Evolutionary conservation across 2,113 vertebrate species (phyloP).

Genomic region (Sterrhoptilus dennistouni): DNA sequence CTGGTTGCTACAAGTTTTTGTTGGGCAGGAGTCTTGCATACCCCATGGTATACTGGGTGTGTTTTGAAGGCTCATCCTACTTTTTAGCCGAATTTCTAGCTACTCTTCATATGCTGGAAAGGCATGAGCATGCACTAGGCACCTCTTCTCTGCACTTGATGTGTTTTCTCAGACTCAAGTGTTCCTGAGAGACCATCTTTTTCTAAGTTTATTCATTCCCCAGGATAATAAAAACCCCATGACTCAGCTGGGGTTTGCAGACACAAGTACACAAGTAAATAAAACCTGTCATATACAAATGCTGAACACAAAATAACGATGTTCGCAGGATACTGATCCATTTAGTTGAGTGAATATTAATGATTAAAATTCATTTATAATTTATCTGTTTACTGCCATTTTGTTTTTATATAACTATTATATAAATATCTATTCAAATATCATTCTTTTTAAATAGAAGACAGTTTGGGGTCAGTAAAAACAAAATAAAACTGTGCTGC

Average conservation of each 20-base stretch:
- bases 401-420: not conserved
- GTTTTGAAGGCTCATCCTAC: not conserved
- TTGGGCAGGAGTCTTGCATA: not conserved
- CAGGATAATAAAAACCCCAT: not conserved
- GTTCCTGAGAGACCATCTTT: not conserved
- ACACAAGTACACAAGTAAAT: not conserved
- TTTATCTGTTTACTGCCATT: constrained; percentile 26
- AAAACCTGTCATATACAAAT: not conserved
- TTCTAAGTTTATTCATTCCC: not conserved
- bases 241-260: not conserved
- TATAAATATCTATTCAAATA: constrained; percentile 12
- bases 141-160: not conserved
- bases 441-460: not conserved
- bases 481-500: not conserved
- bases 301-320: not conserved
- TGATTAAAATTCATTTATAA: constrained; percentile 48
- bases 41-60: not conserved
- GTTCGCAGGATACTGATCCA: not conserved
- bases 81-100: not conserved
- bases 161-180: not conserved
- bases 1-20: not conserved
- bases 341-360: constrained; percentile 52
- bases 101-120: not conserved
- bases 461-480: not conserved
- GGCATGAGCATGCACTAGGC: not conserved